Conservation (phyloP, 2,797 vertebrate genomes). For the Percopsis omiscomaycus region DNA sequence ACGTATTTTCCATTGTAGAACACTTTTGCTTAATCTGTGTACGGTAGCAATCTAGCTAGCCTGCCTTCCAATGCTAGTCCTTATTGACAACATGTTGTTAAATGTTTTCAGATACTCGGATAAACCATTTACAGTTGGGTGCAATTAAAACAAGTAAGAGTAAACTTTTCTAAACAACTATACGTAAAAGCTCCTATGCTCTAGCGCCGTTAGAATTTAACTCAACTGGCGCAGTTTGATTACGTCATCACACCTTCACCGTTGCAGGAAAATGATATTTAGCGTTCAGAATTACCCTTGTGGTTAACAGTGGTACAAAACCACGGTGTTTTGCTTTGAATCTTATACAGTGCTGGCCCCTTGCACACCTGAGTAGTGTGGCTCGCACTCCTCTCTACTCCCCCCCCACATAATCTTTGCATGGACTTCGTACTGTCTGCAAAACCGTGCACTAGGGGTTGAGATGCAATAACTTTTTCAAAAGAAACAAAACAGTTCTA, state of each 20-base stretch:
- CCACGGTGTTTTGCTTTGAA: too few species aligned
- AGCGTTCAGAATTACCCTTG: too few species aligned
- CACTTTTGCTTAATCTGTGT: slow-evolving; percentile 19
- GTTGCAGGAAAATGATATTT: too few species aligned
- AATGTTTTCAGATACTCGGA: neutral
- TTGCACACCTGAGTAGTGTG: neutral
- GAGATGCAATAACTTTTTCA: too few species aligned
- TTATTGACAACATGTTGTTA: neutral
- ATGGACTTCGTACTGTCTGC: too few species aligned
- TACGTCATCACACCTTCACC: slow-evolving; percentile 33
- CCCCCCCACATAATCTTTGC: too few species aligned
- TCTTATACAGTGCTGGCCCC: neutral
- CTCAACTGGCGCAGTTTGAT: slow-evolving; percentile 43
- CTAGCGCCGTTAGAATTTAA: slow-evolving; percentile 14
- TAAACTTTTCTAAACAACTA: neutral
- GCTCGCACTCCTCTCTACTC: too few species aligned
- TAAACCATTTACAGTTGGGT: neutral
- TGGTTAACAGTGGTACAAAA: neutral
- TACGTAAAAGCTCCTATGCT: too few species aligned
- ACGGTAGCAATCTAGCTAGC: slow-evolving; percentile 16
- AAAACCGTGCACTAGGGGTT: too few species aligned
- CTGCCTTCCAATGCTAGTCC: neutral
- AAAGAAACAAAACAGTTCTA: too few species aligned
- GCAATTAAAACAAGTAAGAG: neutral
- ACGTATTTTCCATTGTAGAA: slow-evolving; percentile 47